Percentiles rank a stretch among this genome's conserved stretches.
Evolutionary conservation across 2,888 invertebrate genomes (phyloP).

Genomic region (Drosophila setosimentum): DNA sequence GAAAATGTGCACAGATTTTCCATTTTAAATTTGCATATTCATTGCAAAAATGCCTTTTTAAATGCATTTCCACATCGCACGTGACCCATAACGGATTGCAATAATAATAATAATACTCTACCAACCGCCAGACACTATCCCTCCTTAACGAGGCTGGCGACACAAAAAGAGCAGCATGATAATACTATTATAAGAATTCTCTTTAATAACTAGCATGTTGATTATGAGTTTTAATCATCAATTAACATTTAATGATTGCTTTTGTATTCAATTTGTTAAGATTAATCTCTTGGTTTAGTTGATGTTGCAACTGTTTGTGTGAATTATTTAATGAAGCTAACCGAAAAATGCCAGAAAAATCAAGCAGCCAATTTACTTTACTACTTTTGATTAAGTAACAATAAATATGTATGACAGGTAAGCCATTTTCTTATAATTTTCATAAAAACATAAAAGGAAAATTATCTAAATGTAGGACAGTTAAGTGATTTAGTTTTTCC

Average conservation of each 20-base stretch:
- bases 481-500: neutral
- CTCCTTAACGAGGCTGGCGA: neutral
- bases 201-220: neutral
- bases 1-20: constrained; percentile 62
- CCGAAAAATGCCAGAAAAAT: neutral
- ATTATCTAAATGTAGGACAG: neutral
- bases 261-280: neutral
- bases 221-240: neutral
- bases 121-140: neutral
- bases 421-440: no score
- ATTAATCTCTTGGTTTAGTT: neutral
- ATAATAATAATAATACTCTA: constrained; percentile 7
- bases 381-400: neutral
- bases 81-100: constrained; percentile 25
- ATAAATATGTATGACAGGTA: neutral
- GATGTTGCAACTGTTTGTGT: neutral
- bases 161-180: neutral
- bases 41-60: constrained; percentile 25
- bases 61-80: constrained; percentile 23
- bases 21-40: constrained; percentile 27
- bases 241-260: neutral
- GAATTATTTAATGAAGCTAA: neutral
- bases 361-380: neutral
- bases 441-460: no score
- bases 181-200: neutral